Evolutionary conservation across 2,888 invertebrate genomes (phyloP), one percentile per base, ranked within the genome.

Genomic region (Colletes collaris): DNA sequence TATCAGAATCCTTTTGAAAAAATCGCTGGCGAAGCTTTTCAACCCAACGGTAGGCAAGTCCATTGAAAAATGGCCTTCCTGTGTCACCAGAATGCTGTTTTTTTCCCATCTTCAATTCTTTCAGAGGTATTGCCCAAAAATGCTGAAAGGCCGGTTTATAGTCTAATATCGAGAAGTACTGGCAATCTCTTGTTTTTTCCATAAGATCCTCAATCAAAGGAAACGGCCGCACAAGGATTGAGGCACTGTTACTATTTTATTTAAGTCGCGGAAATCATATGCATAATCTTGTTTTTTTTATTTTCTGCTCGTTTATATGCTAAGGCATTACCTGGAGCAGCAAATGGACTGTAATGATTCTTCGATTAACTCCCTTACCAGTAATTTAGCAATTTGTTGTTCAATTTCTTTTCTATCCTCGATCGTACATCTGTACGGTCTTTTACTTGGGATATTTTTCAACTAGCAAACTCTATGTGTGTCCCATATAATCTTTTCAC

Each of bases 221-320:
- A n/a, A n/a, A n/a, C n/a, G n/a, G n/a, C n/a, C n/a, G n/a, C n/a
- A n/a, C n/a, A n/a, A n/a, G n/a, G n/a, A 19, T 73, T 86, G 80
- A 2, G 86, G 86, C 5, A 85, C 60, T 4, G n/a, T n/a, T n/a
- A 85, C 65, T 6, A 83, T 74, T 79, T 86, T 87, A 49, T 86
- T 86, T 19, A 85, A 13, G 0, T 85, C 85, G 46, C 80, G 59
- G 37, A 82, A 86, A 73, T 86, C 81, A n/a, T 58, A 83, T 82
- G 49, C 80, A 87, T 46, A 86, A 62, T 55, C 88, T 76, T 67
- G 84, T n/a, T 71, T 79, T 69, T 82, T 82, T 72, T 81, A n/a
- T 78, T 63, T 53, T 86, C 86, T 0, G 85, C 86, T 82, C 68
- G 79, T 76, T 88, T 87, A 56, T 65, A 85, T 11, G 77, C 83